Percentiles rank a stretch among this genome's conserved stretches.
Conservation (phyloP, 1,140 invertebrate species). For the Pomacea maculata region DNA sequence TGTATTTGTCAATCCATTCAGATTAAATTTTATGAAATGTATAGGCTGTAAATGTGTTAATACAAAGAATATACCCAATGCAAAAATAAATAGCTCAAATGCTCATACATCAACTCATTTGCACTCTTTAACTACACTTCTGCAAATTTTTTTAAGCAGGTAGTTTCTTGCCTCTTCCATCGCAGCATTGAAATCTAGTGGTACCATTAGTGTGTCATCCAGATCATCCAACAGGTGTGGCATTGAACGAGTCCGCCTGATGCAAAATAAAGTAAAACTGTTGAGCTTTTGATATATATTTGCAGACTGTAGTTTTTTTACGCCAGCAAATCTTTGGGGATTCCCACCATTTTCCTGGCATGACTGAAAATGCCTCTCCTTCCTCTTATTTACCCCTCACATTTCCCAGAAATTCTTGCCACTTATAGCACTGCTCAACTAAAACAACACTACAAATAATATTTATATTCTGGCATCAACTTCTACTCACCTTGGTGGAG, state of each 20-base stretch:
- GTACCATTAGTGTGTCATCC: constrained; percentile 54
- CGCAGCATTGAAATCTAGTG: constrained; percentile 53
- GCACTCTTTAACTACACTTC: neutral
- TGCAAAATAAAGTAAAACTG: no score
- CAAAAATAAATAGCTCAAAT: neutral
- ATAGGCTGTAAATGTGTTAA: neutral
- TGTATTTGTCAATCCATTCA: neutral
- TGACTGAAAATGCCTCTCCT: no score
- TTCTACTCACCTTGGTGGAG: constrained; percentile 9
- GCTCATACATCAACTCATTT: neutral
- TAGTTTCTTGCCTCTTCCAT: constrained; percentile 48
- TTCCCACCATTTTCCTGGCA: no score
- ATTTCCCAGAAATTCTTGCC: no score
- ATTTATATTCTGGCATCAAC: neutral
- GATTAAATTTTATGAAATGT: neutral
- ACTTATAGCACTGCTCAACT: neutral
- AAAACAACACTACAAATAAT: neutral
- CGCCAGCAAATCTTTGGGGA: no score
- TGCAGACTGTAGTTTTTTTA: no score
- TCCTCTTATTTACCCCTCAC: no score
- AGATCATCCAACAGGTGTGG: constrained; percentile 35
- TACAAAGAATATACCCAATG: neutral
- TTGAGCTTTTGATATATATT: no score
- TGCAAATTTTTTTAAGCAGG: neutral
- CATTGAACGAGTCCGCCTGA: constrained; percentile 39